Evolutionary conservation across 2,113 vertebrate species (phyloP).

Genomic region (Sprattus sprattus): DNA sequence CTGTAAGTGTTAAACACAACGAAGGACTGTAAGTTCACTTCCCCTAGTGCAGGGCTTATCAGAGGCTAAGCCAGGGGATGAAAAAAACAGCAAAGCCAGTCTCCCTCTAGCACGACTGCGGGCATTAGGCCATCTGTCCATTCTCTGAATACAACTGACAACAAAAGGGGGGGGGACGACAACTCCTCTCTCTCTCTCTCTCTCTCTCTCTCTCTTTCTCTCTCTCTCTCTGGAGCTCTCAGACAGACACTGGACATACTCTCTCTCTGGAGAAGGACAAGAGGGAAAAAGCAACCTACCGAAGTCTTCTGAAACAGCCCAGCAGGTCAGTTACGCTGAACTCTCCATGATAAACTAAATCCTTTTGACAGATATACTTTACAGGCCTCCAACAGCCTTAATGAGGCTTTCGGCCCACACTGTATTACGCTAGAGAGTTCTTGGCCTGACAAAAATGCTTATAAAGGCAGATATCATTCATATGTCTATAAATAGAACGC

Average conservation of each 20-base stretch:
- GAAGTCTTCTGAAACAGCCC: slow-evolving; percentile 39
- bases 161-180: slow-evolving; percentile 62
- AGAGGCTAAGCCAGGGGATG: slow-evolving; percentile 73
- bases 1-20: slow-evolving; percentile 49
- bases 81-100: slow-evolving; percentile 75
- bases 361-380: slow-evolving; percentile 31
- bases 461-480: not conserved
- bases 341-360: slow-evolving; percentile 27
- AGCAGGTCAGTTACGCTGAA: slow-evolving; percentile 73
- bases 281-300: slow-evolving; percentile 46
- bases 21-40: slow-evolving; percentile 64
- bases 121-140: slow-evolving; percentile 78
- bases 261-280: slow-evolving; percentile 52
- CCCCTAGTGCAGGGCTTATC: slow-evolving; percentile 74
- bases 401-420: slow-evolving; percentile 15
- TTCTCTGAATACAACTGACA: slow-evolving; percentile 68
- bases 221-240: slow-evolving; percentile 47
- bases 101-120: slow-evolving; percentile 69
- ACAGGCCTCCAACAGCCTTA: slow-evolving; percentile 28
- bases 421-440: not conserved
- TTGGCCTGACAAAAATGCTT: not conserved
- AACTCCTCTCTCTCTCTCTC: slow-evolving; percentile 43
- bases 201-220: not conserved
- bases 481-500: not conserved
- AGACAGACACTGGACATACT: slow-evolving; percentile 56